Conservation (phyloP, 2,888 invertebrate genomes). For the Liopterus haemorrhoidalis region DNA sequence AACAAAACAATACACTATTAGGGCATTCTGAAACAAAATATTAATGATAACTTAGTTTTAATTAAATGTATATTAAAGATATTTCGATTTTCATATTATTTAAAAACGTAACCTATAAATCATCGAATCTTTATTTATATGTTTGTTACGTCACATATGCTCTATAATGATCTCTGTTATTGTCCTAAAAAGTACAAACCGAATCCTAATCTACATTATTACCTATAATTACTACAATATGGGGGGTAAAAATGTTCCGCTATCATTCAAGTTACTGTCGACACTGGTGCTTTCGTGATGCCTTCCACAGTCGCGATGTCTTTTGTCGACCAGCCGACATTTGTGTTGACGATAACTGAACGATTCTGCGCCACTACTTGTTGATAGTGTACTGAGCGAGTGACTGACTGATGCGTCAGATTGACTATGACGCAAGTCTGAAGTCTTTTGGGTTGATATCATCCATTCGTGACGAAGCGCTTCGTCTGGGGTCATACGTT, state of each 20-base stretch:
- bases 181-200: too few relatives aligned
- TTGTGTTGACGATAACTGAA: slow-evolving; percentile 43
- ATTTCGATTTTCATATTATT: too few relatives aligned
- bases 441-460: slow-evolving; percentile 47
- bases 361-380: slow-evolving; percentile 42
- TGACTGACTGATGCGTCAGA: slow-evolving; percentile 46
- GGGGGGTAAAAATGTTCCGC: slow-evolving; percentile 58
- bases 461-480: slow-evolving; percentile 82
- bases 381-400: slow-evolving; percentile 28
- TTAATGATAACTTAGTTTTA: too few relatives aligned
- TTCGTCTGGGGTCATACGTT: slow-evolving; percentile 86
- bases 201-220: not conserved
- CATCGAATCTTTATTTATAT: too few relatives aligned
- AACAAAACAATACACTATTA: too few relatives aligned
- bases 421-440: slow-evolving; percentile 48
- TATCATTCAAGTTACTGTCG: slow-evolving; percentile 54
- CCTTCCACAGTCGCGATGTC: slow-evolving; percentile 39
- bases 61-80: too few relatives aligned
- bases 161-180: too few relatives aligned
- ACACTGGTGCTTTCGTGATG: slow-evolving; percentile 46
- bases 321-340: not conserved
- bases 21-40: too few relatives aligned
- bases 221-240: slow-evolving; percentile 46
- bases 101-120: too few relatives aligned
- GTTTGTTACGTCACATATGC: too few relatives aligned